Conservation (phyloP, 1,140 invertebrate genomes). For the Zaprionus tsacasi region DNA sequence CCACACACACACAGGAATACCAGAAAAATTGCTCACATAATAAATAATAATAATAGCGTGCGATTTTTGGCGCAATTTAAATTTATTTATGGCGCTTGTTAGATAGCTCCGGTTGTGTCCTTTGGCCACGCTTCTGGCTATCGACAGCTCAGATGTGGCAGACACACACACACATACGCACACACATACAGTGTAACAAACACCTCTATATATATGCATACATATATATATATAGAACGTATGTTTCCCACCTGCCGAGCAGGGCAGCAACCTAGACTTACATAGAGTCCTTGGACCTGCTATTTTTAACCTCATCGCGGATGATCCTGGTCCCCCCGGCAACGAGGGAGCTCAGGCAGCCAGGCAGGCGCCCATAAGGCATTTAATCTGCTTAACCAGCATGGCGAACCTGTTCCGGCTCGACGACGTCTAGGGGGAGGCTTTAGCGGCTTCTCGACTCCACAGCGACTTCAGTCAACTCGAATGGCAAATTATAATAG, state of each 20-base stretch:
- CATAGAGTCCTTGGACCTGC: constrained; percentile 37
- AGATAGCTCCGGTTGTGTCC: constrained; percentile 21
- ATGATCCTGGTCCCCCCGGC: constrained; percentile 70
- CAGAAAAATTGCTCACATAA: constrained; percentile 78
- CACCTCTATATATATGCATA: not conserved
- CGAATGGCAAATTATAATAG: constrained; percentile 3
- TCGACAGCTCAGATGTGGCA: constrained; percentile 31
- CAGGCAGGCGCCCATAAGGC: constrained; percentile 32
- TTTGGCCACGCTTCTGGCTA: constrained; percentile 22
- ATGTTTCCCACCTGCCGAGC: constrained; percentile 5
- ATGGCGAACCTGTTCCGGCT: constrained; percentile 21
- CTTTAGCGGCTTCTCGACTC: not conserved
- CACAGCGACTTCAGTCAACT: constrained; percentile 1
- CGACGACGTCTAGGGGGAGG: not conserved
- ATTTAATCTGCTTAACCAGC: constrained; percentile 72
- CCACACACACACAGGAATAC: constrained; percentile 48
- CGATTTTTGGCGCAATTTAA: constrained; percentile 81
- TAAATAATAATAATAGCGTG: constrained; percentile 81
- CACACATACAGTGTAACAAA: not conserved
- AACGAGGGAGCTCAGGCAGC: constrained; percentile 21
- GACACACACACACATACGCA: constrained; percentile 7
- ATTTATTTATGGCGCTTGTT: constrained; percentile 78
- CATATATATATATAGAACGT: not conserved
- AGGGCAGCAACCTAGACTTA: not conserved
- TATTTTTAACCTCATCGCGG: constrained; percentile 69